Evolutionary conservation across 2,888 invertebrate genomes (phyloP).

Genomic region (Linyphia triangularis): DNA sequence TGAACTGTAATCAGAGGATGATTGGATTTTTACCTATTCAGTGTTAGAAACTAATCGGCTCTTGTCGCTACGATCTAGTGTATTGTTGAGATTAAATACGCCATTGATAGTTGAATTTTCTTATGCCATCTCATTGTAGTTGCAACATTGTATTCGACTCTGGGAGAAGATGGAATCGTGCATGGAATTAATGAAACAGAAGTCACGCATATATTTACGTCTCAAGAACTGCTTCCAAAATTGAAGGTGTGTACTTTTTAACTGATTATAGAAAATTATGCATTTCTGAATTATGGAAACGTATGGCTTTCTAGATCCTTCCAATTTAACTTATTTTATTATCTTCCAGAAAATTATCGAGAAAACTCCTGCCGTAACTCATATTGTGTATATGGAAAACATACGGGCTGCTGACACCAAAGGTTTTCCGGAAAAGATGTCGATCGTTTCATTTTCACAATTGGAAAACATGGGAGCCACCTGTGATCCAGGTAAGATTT

Average conservation of each 20-base stretch:
- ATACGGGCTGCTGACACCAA: slow-evolving; percentile 40
- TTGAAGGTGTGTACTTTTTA: slow-evolving; percentile 81
- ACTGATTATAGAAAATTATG: too few species aligned
- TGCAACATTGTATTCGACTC: slow-evolving; percentile 97
- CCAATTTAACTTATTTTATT: too few species aligned
- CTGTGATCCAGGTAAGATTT: slow-evolving; percentile 82
- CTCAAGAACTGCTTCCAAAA: slow-evolving; percentile 94
- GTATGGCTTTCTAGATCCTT: too few species aligned
- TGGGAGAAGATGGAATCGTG: slow-evolving; percentile 90
- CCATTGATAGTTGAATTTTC: too few species aligned
- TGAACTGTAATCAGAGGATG: too few species aligned
- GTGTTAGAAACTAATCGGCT: too few species aligned
- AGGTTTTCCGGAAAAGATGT: slow-evolving; percentile 74
- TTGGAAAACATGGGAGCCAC: slow-evolving; percentile 92
- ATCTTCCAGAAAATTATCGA: slow-evolving; percentile 82
- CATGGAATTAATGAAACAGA: slow-evolving; percentile 95
- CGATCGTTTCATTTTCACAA: slow-evolving; percentile 78
- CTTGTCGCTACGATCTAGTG: too few species aligned
- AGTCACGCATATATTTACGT: slow-evolving; percentile 94
- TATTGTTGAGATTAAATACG: too few species aligned
- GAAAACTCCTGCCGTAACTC: slow-evolving; percentile 87
- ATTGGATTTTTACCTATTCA: too few species aligned
- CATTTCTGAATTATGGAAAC: too few species aligned
- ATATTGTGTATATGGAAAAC: slow-evolving; percentile 80
- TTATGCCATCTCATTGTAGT: slow-evolving; percentile 81